phyloP scores from a whole-genome alignment of 2,113 vertebrate species.

The Eretmodus cyanostictus region DNA sequence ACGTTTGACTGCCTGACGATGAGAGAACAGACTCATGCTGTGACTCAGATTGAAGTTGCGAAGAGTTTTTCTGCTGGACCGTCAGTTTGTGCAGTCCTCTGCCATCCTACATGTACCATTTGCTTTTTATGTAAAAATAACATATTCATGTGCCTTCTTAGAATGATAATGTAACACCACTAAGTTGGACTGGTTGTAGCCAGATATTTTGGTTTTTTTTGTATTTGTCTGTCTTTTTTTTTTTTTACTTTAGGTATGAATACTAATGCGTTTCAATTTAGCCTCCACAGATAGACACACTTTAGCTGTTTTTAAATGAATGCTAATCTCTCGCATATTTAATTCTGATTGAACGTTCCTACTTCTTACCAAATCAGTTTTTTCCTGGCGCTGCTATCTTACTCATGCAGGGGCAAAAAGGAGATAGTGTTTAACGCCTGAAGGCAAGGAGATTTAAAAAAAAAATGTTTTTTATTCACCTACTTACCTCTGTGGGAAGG shows the following conservation, averaged over 20 bases:
- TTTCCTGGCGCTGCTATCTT: neutral
- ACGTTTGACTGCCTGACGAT: conserved; percentile 3
- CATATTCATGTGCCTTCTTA: neutral
- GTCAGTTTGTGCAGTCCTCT: neutral
- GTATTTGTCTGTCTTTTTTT: neutral
- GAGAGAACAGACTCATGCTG: conserved; percentile 10
- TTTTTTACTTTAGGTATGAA: neutral
- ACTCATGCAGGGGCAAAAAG: neutral
- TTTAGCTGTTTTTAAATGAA: neutral
- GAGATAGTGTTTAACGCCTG: neutral
- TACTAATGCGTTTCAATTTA: neutral
- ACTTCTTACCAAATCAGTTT: neutral
- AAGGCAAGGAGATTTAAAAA: neutral
- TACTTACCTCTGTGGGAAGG: neutral
- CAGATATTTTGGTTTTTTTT: neutral
- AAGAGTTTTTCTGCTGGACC: neutral
- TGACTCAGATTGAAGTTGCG: conserved; percentile 22
- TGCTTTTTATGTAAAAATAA: neutral
- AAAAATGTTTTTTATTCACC: neutral
- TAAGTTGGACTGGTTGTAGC: neutral
- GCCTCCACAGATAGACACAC: neutral
- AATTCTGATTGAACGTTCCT: neutral
- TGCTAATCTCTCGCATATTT: neutral
- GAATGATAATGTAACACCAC: neutral
- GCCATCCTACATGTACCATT: neutral